These are phyloP conservation scores for Ptychodera flava DNA, from an alignment of 35 echinoderm and acorn worm genomes.

Conservation along the genomic window DNA sequence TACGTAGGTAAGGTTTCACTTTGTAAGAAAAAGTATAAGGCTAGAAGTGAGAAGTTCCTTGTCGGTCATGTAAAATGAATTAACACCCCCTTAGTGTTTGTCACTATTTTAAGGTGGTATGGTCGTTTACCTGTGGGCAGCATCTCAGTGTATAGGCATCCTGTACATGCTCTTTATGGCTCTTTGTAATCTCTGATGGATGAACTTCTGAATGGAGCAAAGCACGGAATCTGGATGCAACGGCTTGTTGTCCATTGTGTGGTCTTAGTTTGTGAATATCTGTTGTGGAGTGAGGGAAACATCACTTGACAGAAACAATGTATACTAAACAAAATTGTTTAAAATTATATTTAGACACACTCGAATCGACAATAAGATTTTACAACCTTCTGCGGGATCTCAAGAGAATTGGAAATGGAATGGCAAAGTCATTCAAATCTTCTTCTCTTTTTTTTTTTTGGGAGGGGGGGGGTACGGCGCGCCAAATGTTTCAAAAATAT, in stretches of 20 bases:
- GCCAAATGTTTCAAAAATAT: no score
- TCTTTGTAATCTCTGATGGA: conserved; percentile 81
- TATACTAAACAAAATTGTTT: no score
- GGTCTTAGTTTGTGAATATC: conserved; percentile 77
- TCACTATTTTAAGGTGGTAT: no score
- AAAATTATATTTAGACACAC: no score
- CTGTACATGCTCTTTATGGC: conserved; percentile 87
- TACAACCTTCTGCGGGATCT: not conserved
- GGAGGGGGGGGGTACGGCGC: no score
- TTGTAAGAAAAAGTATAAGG: no score
- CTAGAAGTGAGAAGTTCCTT: no score
- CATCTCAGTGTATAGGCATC: conserved; percentile 89
- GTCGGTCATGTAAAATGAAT: no score
- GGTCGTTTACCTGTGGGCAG: conserved; percentile 76
- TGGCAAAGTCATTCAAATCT: not conserved
- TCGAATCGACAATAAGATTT: not conserved
- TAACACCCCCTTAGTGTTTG: no score
- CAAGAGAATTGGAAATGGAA: not conserved
- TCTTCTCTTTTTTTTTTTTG: not conserved
- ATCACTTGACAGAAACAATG: no score
- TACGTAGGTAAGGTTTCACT: no score
- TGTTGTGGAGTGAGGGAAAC: no score
- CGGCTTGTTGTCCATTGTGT: conserved; percentile 76
- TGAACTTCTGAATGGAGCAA: conserved; percentile 74
- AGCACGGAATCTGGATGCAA: conserved; percentile 59